Percentiles rank a stretch among this genome's conserved stretches.
phyloP scores from a whole-genome alignment of 2,113 vertebrate species.

The Chloropsis cyanopogon region DNA sequence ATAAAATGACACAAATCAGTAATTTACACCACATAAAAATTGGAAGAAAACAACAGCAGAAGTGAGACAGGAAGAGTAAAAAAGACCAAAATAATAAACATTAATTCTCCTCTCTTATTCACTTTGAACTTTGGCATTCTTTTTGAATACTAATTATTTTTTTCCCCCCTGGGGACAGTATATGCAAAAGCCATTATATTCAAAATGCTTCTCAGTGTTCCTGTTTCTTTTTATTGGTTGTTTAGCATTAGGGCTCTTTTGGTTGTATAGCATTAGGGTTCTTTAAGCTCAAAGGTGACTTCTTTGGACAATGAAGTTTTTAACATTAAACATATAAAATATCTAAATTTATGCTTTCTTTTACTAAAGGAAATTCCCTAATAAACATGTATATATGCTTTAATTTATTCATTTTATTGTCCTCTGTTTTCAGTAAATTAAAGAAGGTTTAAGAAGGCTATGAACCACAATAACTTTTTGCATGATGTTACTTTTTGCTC shows the following conservation, averaged over 20 bases:
- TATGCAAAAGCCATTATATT: not conserved
- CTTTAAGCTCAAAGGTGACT: not conserved
- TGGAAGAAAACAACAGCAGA: not conserved
- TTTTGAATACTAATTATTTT: not conserved
- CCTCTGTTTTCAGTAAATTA: not conserved
- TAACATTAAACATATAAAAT: not conserved
- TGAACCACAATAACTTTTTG: not conserved
- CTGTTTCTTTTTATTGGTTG: not conserved
- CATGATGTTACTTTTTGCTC: not conserved
- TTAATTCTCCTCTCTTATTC: not conserved
- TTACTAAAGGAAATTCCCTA: not conserved
- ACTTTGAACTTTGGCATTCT: not conserved
- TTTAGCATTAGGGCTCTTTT: not conserved
- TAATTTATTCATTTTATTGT: not conserved
- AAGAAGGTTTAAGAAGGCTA: not conserved
- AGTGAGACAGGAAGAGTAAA: not conserved
- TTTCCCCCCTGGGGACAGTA: not conserved
- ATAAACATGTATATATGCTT: not conserved
- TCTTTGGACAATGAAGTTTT: not conserved
- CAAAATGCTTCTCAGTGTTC: not conserved
- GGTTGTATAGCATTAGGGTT: not conserved
- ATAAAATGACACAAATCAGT: not conserved
- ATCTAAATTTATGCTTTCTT: not conserved
- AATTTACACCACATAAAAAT: not conserved
- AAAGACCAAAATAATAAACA: not conserved